Base-by-base conservation (phyloP, 2,888 invertebrate genomes). In the Eupithecia insigniata region DNA sequence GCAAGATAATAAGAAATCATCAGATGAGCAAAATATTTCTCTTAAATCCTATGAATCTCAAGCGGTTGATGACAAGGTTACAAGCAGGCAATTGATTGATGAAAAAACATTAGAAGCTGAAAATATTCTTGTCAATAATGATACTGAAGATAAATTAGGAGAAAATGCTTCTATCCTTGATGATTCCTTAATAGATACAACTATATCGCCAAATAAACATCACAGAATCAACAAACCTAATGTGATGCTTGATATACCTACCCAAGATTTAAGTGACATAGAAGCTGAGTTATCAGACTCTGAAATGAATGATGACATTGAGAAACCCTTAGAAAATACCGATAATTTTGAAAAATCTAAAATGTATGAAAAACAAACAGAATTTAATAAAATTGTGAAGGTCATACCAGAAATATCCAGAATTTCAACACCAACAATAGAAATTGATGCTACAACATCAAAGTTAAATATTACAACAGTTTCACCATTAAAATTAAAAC, bases 211-310 rank as follows among this genome's bases (percentile, higher is more conserved):
- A 12, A 79, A 77, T 43, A 67, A 73, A 51, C 82, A 83, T 18
- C 90, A 90, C 76, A 81, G 84, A 3, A 78, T 92, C 3, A 85
- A 84, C n/a, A 85, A 85, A 80, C 92, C 92, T 2, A 88, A 93
- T 79, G 81, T 86, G 14, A 93, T 93, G 92, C 74, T 92, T 55
- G 90, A 92, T 77, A 92, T 93, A 80, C 92, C 92, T 7, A 85
- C 85, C 1, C 90, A 91, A 78, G 89, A 90, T 28, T 62, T 90
- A 0, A 87, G 89, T 78, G 87, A 87, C 76, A 80, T 79, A 66
- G 85, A 83, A 72, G 79, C 80, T 18, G 79, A 76, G 55, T 64
- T 81, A 10, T 69, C 74, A 5, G 67, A 68, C 28, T 22, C 43
- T 2, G 39, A 71, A 39, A 51, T 51, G 0, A 51, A 58, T 30